Evolutionary conservation across 2,113 vertebrate species (phyloP).

Genomic region (Anolis sagrei): DNA sequence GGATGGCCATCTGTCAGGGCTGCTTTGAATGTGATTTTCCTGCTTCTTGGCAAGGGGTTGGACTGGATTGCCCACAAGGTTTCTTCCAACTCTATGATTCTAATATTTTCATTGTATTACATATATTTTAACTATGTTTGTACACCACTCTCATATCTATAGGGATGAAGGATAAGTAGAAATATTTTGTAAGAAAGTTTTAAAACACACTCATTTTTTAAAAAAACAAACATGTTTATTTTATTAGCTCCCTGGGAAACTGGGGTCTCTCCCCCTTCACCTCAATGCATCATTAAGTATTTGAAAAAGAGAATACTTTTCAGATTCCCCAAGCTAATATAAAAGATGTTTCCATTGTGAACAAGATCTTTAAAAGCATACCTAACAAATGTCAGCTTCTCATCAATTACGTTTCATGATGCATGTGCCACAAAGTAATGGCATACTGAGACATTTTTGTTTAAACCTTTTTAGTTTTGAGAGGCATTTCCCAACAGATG

Average conservation of each 20-base stretch:
- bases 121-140: neutral
- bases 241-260: neutral
- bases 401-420: neutral
- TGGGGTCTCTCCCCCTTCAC: too few species aligned
- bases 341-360: neutral
- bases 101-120: neutral
- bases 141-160: neutral
- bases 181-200: too few species aligned
- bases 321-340: neutral
- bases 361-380: conserved; percentile 10
- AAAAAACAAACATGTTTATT: neutral
- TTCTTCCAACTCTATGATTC: too few species aligned
- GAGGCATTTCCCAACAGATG: conserved; percentile 16
- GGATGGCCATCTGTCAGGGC: too few species aligned
- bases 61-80: too few species aligned
- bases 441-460: conserved; percentile 29
- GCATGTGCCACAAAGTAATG: neutral
- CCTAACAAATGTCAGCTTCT: neutral
- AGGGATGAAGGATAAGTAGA: neutral
- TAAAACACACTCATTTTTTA: too few species aligned
- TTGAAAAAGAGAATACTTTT: neutral
- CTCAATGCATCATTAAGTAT: neutral
- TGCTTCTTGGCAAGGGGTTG: too few species aligned
- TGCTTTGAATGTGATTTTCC: too few species aligned
- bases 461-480: conserved; percentile 23